Base-by-base conservation (phyloP, 1,140 invertebrate genomes). In the Drosophila orena region DNA sequence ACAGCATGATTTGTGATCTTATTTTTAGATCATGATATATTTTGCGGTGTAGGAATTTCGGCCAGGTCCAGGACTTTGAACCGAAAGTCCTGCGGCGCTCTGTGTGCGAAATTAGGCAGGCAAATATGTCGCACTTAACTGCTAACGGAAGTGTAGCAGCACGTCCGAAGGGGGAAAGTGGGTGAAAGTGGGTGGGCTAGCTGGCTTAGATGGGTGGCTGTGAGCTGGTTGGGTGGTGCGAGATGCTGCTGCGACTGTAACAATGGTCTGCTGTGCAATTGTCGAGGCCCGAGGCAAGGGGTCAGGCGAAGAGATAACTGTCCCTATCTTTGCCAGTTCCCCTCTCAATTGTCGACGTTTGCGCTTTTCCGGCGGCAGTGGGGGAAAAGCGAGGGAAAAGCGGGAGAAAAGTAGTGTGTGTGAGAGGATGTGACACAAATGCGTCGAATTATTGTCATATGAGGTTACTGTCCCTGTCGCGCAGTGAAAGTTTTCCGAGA, bases 111-210 rank as follows among this genome's bases (percentile, higher is more conserved):
- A 88, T 88, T 89, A 89, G 84, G 72, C 84, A 80, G 84, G 79
- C 84, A 89, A 89, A 89, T 89, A 84, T 89, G 84, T 89, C 79
- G 84, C 84, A 89, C 84, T 89, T 89, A 89, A 73, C 76, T 74
- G 84, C 84, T 61, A 71, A 65, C 84, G 79, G 79, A 78, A 81
- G 62, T 78, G 75, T 64, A 50, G 68, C 65, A 56, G 44, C 60
- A 71, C 58, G 69, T 59, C 34, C 58, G 62, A 38, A 46, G 37
- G 47, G 55, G 52, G 59, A 64, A 55, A 61, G 66, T 7, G 56
- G 49, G 24, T 34, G 30, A 3, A 10, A 30, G 7, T 30, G 53
- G 43, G 37, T 24, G 52, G 40, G n/a, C 44, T 58, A 20, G 24
- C 24, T 27, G 24, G 2, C n/a, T 44, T 12, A 4, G 4, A 11